Conservation (phyloP, 2,797 vertebrate species). For the Lagorchestes hirsutus region DNA sequence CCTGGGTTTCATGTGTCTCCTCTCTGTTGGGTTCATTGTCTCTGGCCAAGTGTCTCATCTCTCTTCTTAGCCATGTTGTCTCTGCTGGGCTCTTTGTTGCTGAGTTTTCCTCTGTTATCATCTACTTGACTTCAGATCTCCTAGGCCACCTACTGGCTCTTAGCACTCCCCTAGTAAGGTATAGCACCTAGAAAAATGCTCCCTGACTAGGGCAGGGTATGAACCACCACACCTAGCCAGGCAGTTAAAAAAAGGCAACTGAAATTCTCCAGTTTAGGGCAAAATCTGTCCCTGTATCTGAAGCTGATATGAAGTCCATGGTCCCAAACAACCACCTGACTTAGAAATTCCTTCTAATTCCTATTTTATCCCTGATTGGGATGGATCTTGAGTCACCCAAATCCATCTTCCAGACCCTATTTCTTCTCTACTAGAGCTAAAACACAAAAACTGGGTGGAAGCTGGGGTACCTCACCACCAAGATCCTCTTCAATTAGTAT, state of each 20-base stretch:
- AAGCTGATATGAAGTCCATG: not conserved
- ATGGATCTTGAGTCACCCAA: not conserved
- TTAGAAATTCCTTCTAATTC: not conserved
- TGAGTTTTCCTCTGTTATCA: not conserved
- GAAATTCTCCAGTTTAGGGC: not conserved
- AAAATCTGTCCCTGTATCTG: not conserved
- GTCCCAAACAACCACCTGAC: not conserved
- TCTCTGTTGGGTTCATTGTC: not conserved
- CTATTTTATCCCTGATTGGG: not conserved
- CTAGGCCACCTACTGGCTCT: not conserved
- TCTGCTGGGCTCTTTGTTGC: not conserved
- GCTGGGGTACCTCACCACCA: not conserved
- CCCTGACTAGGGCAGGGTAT: not conserved
- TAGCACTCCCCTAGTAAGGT: not conserved
- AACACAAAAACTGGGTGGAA: not conserved
- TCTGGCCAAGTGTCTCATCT: not conserved
- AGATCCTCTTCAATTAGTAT: not conserved
- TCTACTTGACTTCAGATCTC: not conserved
- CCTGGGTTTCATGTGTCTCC: not conserved
- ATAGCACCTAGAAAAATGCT: not conserved
- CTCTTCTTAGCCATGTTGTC: not conserved
- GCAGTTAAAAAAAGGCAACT: not conserved
- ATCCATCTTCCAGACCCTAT: not conserved
- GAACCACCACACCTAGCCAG: not conserved
- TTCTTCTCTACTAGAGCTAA: not conserved